Evolutionary conservation across 2,888 invertebrate genomes (phyloP).

Genomic region (Drosophila prolongata): DNA sequence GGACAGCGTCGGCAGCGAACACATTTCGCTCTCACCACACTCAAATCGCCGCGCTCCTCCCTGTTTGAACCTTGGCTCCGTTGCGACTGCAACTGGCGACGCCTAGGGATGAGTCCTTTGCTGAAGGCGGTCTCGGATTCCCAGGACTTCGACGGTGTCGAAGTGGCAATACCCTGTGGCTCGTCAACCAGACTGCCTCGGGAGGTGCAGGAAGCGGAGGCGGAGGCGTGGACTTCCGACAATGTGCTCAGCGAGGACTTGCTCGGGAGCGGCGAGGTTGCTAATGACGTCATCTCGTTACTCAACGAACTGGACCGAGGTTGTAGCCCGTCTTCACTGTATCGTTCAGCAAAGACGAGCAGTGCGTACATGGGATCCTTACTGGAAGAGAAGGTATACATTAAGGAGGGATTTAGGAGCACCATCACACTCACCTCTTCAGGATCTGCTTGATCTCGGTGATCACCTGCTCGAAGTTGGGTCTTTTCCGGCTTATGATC

Average conservation of each 20-base stretch:
- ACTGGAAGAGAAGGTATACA: conserved; percentile 50
- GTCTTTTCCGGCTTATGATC: conserved; percentile 78
- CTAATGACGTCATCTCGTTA: neutral
- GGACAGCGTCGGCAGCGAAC: too few species aligned
- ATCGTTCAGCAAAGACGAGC: conserved; percentile 77
- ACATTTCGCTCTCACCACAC: conserved; percentile 60
- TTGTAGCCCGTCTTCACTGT: conserved; percentile 24
- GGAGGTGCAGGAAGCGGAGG: neutral
- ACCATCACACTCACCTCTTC: conserved; percentile 64
- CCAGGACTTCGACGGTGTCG: conserved; percentile 65
- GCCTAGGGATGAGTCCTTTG: conserved; percentile 5
- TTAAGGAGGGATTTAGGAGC: too few species aligned
- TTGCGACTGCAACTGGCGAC: conserved; percentile 8
- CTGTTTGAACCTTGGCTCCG: neutral
- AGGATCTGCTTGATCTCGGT: conserved; percentile 72
- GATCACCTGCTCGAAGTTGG: conserved; percentile 70
- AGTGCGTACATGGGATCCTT: conserved; percentile 83
- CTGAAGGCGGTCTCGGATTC: neutral
- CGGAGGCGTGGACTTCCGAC: neutral
- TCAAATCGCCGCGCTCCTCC: conserved; percentile 66
- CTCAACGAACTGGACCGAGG: neutral
- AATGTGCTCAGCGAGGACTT: neutral
- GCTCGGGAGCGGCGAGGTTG: neutral
- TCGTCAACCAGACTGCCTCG: neutral
- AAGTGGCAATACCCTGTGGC: conserved; percentile 67